A percentile compares a stretch with the other conserved stretches of the same genome.
These are phyloP conservation scores for Clanis bilineata DNA, from an alignment of 2,888 invertebrate species.

Conservation along the genomic window DNA sequence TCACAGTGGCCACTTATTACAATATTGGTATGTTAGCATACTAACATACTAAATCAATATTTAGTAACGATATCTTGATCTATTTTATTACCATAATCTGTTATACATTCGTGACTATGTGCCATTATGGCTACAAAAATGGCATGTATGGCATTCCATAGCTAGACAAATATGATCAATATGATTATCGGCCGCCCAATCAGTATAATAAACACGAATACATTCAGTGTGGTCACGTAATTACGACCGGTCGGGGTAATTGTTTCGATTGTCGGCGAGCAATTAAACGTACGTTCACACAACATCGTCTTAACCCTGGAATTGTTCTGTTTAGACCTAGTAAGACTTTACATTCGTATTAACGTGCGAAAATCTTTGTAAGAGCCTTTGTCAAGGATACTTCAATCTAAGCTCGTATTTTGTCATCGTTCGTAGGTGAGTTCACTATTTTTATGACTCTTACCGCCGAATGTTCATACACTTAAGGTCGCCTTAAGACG, in stretches of 20 bases:
- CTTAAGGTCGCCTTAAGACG: too few relatives aligned
- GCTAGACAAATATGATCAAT: conserved; percentile 8
- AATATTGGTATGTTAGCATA: background rate
- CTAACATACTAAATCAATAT: background rate
- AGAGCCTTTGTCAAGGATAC: background rate
- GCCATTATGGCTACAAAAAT: background rate
- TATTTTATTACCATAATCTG: background rate
- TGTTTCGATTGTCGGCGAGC: conserved; percentile 6
- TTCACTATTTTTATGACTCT: too few relatives aligned
- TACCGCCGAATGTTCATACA: too few relatives aligned
- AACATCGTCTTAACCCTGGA: background rate
- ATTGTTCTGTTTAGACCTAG: background rate
- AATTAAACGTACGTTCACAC: conserved; percentile 1
- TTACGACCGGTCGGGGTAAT: conserved; percentile 6
- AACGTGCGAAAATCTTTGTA: background rate
- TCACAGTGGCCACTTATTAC: too few relatives aligned
- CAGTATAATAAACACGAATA: conserved; percentile 10
- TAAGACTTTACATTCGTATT: background rate
- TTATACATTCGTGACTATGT: background rate
- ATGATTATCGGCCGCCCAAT: conserved; percentile 4
- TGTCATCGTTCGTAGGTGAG: too few relatives aligned
- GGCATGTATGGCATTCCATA: background rate
- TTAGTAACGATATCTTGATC: background rate
- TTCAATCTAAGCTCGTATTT: too few relatives aligned
- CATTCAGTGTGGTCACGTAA: conserved; percentile 12